Evolutionary conservation across 2,797 vertebrate species (phyloP), one percentile per base, ranked within the genome.

Genomic region (Rhinatrema bivittatum): DNA sequence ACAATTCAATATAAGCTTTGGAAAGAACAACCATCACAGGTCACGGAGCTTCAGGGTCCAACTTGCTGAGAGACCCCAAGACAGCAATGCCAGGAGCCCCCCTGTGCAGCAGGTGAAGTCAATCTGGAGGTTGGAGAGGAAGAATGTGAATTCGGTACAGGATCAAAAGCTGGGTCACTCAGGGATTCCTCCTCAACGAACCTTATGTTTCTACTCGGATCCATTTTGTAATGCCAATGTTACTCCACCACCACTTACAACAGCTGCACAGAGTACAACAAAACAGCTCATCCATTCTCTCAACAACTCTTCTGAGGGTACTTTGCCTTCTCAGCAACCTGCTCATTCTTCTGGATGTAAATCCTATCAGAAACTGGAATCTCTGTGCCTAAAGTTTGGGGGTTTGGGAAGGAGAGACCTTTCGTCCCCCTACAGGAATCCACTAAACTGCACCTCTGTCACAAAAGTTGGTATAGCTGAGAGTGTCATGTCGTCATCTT

Each of bases 401-500:
- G 39, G 56, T 25, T 50, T 70, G 15, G 64, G 71, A n/a, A 76
- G 62, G 41, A 64, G 52, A 48, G 37, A 60, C 5, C 57, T 63
- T 47, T 54, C 57, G 8, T 20, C 59, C 35, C 44, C 53, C 36
- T 51, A 27, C 16, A 58, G 1, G 48, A 61, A 36, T 35, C 11
- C 34, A 44, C 47, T 20, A 3, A 27, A 46, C 36, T 36, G 36
- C 11, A 14, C 57, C 14, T 67, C 65, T 42, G 56, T 68, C 41
- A 50, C 28, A 11, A 60, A 65, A 44, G 43, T 56, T 4, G 42
- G 32, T 25, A 40, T 49, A 21, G 30, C 38, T 0, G 56, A 38
- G 36, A 16, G 42, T 46, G 55, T 34, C 41, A 82, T 90, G 87
- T 81, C 87, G 2, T 75, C 83, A 25, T 85, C 87, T 21, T 72